Conservation (phyloP, 1,140 invertebrate genomes). For the Sinella curviseta region DNA sequence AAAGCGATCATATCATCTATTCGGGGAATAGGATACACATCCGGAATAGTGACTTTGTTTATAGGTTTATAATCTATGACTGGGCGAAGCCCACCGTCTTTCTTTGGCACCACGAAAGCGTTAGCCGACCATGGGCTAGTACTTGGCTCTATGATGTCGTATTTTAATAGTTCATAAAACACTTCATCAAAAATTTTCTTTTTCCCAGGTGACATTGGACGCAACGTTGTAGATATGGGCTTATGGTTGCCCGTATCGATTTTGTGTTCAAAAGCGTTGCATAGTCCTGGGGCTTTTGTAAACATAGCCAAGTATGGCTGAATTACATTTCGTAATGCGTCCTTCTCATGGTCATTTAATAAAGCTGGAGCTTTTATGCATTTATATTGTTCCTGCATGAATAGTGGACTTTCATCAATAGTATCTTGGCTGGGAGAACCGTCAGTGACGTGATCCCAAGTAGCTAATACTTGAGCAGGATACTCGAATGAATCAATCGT, state of each 20-base stretch:
- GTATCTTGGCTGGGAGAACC: neutral
- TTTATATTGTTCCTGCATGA: neutral
- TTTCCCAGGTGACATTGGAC: conserved; percentile 34
- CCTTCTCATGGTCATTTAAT: neutral
- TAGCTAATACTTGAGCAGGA: neutral
- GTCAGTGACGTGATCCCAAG: neutral
- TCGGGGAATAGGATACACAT: conserved; percentile 51
- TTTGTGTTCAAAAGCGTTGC: conserved; percentile 16
- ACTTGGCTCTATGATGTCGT: conserved; percentile 3
- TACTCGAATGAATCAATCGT: neutral
- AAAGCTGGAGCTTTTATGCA: neutral
- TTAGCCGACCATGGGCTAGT: neutral
- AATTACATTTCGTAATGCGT: neutral
- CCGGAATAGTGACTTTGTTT: conserved; percentile 37
- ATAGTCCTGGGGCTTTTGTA: conserved; percentile 29
- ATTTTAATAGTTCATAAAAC: neutral
- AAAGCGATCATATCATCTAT: conserved; percentile 34
- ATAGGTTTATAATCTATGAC: neutral
- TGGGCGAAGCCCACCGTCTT: neutral
- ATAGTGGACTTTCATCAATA: neutral
- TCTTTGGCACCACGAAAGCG: conserved; percentile 2
- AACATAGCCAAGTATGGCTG: conserved; percentile 20
- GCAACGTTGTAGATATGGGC: neutral
- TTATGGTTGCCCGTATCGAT: conserved; percentile 30
- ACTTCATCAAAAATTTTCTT: conserved; percentile 32